Base-by-base conservation (phyloP, 2,797 vertebrate genomes). In the Rhinella marina region DNA sequence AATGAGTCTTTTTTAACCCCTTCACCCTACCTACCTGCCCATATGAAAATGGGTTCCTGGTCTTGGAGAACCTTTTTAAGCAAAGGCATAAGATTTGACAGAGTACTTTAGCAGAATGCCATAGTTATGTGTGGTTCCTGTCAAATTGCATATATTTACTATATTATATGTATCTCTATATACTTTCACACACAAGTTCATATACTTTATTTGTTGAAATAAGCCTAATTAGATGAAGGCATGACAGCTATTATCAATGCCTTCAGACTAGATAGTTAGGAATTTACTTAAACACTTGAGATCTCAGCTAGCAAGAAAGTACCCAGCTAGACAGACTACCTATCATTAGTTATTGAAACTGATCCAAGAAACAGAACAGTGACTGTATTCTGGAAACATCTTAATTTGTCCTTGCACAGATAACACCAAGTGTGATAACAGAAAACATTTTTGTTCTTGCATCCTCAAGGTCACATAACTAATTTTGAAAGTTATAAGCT, bases 401-500 rank as follows among this genome's bases (percentile, higher is more conserved):
- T 27, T 77, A 25, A n/a, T 77, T 25, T 56, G 19, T 12, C 75
- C 14, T 56, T 56, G 9, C 23, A 72, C 32, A 54, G 75, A 52
- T 54, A 77, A 54, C 23, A 77, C 50, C 50, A 56, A 56, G 56
- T 25, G 50, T 54, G 50, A 56, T 54, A 77, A 54, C 75, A 77
- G 50, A 56, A 76, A 54, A 54, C 50, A 54, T 56, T 77, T 77
- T 54, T 25, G 21, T 77, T 25, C 50, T 7, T 56, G n/a, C 50
- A 52, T 76, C 11, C 21, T 52, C 48, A 54, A 54, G 50, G 75
- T 77, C 75, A 77, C 50, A 77, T 77, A 77, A 76, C n/a, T 56
- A 54, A 54, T 25, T 77, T 41, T 72, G 70, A 41, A 32, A n/a
- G 14, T 70, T 70, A 70, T 32, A 6, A 72, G 32, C 12, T 41